phyloP scores from a whole-genome alignment of 2,797 vertebrate genomes.

The Mionectes olivaceus region DNA sequence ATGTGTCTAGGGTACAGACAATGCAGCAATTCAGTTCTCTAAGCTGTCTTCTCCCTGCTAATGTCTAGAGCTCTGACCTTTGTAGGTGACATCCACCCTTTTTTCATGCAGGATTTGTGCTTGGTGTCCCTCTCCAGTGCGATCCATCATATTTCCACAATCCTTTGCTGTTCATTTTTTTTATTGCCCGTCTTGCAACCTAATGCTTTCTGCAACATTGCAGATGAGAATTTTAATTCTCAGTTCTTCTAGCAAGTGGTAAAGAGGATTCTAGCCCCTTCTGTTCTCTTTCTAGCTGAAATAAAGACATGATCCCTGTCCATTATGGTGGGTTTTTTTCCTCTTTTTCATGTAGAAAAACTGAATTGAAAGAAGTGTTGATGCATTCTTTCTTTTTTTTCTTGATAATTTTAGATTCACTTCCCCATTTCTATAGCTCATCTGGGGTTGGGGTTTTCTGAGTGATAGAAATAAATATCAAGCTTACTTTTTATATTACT shows the following conservation, averaged over 20 bases:
- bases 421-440: neutral
- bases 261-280: neutral
- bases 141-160: neutral
- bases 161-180: neutral
- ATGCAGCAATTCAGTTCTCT: neutral
- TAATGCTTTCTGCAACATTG: neutral
- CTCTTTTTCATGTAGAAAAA: neutral
- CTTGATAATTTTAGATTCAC: neutral
- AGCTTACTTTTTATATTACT: neutral
- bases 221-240: neutral
- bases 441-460: rapidly evolving
- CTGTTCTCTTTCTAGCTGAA: neutral
- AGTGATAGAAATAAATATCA: neutral
- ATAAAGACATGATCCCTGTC: neutral
- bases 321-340: neutral
- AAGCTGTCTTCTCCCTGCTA: neutral
- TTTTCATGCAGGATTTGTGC: neutral
- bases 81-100: neutral
- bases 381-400: neutral
- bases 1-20: neutral
- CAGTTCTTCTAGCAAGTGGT: neutral
- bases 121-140: neutral
- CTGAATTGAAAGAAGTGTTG: neutral
- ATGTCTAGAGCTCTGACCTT: slow-evolving; percentile 19
- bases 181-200: neutral